Base-by-base conservation (phyloP, 2,797 vertebrate genomes). In the Tympanoctomys barrerae region DNA sequence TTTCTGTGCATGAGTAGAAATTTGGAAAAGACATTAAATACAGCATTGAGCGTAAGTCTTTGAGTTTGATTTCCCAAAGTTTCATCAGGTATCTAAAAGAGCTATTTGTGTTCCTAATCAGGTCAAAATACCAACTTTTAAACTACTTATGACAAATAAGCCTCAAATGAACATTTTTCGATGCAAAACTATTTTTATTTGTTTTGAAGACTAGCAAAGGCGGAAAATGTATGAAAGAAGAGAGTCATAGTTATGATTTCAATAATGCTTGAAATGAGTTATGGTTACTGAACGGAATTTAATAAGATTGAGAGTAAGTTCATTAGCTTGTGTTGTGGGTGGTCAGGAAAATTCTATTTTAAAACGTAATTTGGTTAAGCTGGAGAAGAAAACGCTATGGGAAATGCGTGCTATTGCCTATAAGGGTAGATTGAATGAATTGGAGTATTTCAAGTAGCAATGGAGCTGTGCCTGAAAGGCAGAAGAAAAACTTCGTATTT, bases 181-280 rank as follows among this genome's bases (percentile, higher is more conserved):
- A 28, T 54, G 26, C 24, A 75, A 83, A 94, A 93, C 77, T 9
- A 57, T 92, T 92, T 97, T 91, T 73, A 57, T 90, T 13, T 95
- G 49, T 86, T 89, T 95, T 95, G 71, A 97, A 94, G 22, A 80
- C 19, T 59, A 85, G 52, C 26, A 70, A 97, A 89, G 59, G 54
- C 28, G 31, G 77, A 95, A 87, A 86, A 61, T 54, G 62, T 39
- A n/a, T 46, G 49, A 73, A 12, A 81, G 75, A 70, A 75, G 66
- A 94, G 59, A 64, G 28, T 87, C 89, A 46, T 85, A 81, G 71
- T 89, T 62, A 73, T 42, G 31, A 83, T 13, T 96, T 92, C 39
- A 96, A 2, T 21, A 71, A n/a, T 78, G 14, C 71, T 94, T 92
- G 66, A 61, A 87, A 66, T 94, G 54, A 79, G 16, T 94, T 95